Evolutionary conservation across 2,888 invertebrate species (phyloP).

Genomic region (Melanargia galathea): DNA sequence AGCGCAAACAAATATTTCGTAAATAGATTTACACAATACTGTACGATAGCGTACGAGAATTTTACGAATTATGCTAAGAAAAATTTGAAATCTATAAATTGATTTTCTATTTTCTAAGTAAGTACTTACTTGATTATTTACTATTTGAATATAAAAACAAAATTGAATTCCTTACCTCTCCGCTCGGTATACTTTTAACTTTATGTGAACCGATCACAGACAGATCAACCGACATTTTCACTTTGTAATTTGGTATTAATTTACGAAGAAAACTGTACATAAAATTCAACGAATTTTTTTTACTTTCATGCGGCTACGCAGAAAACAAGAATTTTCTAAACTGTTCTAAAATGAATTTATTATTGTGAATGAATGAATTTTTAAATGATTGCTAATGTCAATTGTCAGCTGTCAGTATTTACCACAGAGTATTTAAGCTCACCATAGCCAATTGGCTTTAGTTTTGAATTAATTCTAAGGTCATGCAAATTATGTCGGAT

Average conservation of each 20-base stretch:
- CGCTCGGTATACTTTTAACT: slow-evolving; percentile 65
- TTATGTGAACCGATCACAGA: slow-evolving; percentile 63
- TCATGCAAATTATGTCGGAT: no score
- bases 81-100: background rate
- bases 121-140: background rate
- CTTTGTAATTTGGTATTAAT: slow-evolving; percentile 18
- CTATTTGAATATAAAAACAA: no score
- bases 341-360: background rate
- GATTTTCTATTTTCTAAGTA: slow-evolving; percentile 4
- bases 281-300: background rate
- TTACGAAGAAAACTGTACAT: background rate
- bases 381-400: no score
- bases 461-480: no score
- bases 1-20: slow-evolving; percentile 34
- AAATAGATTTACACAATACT: slow-evolving; percentile 23
- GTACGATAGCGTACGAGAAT: background rate
- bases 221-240: slow-evolving; percentile 55
- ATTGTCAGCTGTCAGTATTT: background rate
- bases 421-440: no score
- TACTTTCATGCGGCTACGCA: slow-evolving; percentile 1
- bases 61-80: background rate
- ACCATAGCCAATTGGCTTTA: no score
- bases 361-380: no score
- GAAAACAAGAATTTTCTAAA: slow-evolving; percentile 10
- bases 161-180: slow-evolving; percentile 57